Evolutionary conservation across 64 coral and sea anemone genomes (phyloP), one percentile per base, ranked within the genome.

Genomic region (Dendrophyllia cribrosa): DNA sequence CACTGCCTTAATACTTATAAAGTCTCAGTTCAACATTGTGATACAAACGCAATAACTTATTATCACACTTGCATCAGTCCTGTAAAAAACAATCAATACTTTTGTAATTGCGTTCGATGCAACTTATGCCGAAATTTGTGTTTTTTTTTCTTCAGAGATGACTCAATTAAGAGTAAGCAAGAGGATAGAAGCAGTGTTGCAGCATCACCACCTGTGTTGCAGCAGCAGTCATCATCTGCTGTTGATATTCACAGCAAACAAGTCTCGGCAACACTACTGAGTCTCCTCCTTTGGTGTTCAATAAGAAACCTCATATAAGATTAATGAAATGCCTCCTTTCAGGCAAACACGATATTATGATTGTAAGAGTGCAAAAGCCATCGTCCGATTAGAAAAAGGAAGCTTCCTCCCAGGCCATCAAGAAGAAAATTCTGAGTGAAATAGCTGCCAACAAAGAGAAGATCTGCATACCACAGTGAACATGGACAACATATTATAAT

Each of bases 251-350:
- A 20, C 6, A 51, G 34, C 19, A 23, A 7, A 48, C 59, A 48
- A 84, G 17, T 84, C n/a, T 9, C 44, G 1, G 4, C 7, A 20
- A 66, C 61, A 19, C 62, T 67, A 7, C 45, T 66, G 15, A 20
- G 14, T 66, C 20, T 48, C 14, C 43, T 84, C 26, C 80, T 67
- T 11, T 48, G 61, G 14, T 67, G 44, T 66, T 50, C 67, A 14
- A 67, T 21, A 22, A 84, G 43, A 62, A 7, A 84, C 60, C 16
- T 84, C 20, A 22, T 84, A n/a, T 84, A 51, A 63, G 62, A 67
- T 14, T 8, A 67, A 9, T 44, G 0, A 12, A 84, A 84, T 13
- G 62, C 63, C 19, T 43, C 1, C 4, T 8, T 45, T 64, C n/a
- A 46, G 13, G 14, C 6, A 10, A 3, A 20, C 3, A 10, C 24